These are phyloP conservation scores for Clamator glandarius DNA, from an alignment of 2,797 vertebrate genomes.

Conservation along the genomic window DNA sequence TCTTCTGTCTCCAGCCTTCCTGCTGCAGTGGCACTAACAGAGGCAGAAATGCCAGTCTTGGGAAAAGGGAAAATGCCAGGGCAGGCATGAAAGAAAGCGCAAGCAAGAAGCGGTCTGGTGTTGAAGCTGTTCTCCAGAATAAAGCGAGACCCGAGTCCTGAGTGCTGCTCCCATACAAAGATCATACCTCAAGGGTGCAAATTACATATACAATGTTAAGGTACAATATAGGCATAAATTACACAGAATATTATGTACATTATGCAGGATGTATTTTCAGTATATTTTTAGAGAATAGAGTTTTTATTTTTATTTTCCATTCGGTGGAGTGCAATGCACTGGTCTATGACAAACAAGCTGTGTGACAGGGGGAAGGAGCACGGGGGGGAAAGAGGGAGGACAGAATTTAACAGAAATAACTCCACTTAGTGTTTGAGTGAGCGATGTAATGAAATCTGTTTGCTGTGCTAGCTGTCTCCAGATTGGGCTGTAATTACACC, in stretches of 20 bases:
- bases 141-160: not conserved
- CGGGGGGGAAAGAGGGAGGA: constrained; percentile 19
- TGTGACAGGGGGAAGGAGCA: not conserved
- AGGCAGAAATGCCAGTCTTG: not conserved
- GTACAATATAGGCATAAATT: not conserved
- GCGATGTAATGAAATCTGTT: constrained; percentile 85
- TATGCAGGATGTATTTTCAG: not conserved
- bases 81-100: not conserved
- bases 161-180: not conserved
- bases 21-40: not conserved
- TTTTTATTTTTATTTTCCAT: constrained; percentile 60
- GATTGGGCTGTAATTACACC: constrained; percentile 90
- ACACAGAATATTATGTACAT: constrained; percentile 6
- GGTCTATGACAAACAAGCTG: constrained; percentile 59
- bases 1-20: not conserved
- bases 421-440: constrained; percentile 77
- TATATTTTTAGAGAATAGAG: not conserved
- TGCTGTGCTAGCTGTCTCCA: constrained; percentile 87
- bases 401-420: constrained; percentile 79
- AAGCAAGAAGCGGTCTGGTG: not conserved
- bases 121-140: not conserved
- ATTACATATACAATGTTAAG: not conserved
- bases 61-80: not conserved
- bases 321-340: constrained; percentile 23
- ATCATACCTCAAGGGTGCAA: not conserved